Evolutionary conservation across 1,140 invertebrate species (phyloP).

Genomic region (Drosophila bocqueti): DNA sequence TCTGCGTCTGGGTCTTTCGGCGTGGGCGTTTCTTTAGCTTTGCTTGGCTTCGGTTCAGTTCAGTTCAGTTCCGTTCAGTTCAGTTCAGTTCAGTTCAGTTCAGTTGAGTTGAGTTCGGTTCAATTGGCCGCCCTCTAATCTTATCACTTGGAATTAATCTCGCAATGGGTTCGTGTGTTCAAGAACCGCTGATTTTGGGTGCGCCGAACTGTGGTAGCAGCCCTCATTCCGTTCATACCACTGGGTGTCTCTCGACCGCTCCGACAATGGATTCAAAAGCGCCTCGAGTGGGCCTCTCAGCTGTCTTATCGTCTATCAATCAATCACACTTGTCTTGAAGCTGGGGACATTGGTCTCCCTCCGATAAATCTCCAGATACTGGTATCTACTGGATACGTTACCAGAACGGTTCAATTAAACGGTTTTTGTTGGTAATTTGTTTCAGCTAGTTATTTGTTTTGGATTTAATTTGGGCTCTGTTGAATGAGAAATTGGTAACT

Average conservation of each 20-base stretch:
- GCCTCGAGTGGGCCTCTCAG: constrained; percentile 29
- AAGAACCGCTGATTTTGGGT: constrained; percentile 39
- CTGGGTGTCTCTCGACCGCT: not conserved
- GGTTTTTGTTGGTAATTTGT: constrained; percentile 56
- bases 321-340: constrained; percentile 61
- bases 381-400: constrained; percentile 1
- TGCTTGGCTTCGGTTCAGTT: constrained; percentile 12
- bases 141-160: constrained; percentile 67
- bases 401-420: constrained; percentile 56
- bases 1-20: constrained; percentile 13
- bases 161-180: constrained; percentile 9
- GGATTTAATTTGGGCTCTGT: not conserved
- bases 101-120: constrained; percentile 45
- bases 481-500: too few species aligned
- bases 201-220: constrained; percentile 22
- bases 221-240: constrained; percentile 2
- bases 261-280: constrained; percentile 5
- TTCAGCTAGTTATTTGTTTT: constrained; percentile 41
- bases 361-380: constrained; percentile 2
- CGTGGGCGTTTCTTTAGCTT: constrained; percentile 30
- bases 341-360: constrained; percentile 47
- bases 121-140: constrained; percentile 67
- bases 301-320: constrained; percentile 67
- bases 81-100: constrained; percentile 41
- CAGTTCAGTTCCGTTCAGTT: constrained; percentile 59